Percentiles rank a stretch among this genome's conserved stretches.
Conservation (phyloP, 2,888 invertebrate genomes). For the Hyposoter dolosus region DNA sequence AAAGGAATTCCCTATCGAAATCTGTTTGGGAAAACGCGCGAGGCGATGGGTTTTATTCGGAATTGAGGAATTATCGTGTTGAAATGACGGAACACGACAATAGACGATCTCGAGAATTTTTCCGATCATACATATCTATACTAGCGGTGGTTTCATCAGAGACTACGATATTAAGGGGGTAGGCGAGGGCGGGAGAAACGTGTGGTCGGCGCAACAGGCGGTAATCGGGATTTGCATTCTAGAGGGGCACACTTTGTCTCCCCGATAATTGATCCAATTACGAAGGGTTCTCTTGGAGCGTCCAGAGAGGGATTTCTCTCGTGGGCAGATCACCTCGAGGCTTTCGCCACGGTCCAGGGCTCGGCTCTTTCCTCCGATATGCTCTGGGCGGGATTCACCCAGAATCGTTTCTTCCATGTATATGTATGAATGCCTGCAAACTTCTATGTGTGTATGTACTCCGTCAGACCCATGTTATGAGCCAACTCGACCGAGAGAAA, state of each 20-base stretch:
- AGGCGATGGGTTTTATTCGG: constrained; percentile 36
- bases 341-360: constrained; percentile 54
- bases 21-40: not conserved
- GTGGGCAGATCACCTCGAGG: constrained; percentile 65
- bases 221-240: constrained; percentile 72
- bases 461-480: constrained; percentile 64
- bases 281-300: constrained; percentile 66
- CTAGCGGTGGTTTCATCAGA: constrained; percentile 57
- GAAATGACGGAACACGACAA: constrained; percentile 54
- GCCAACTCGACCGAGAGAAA: constrained; percentile 68
- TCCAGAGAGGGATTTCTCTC: constrained; percentile 46
- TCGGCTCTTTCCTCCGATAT: constrained; percentile 47
- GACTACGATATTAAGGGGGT: constrained; percentile 58
- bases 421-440: not conserved
- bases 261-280: constrained; percentile 73
- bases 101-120: constrained; percentile 18
- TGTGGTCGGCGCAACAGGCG: constrained; percentile 71
- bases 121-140: constrained; percentile 22
- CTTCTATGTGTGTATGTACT: constrained; percentile 6
- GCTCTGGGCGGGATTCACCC: constrained; percentile 59
- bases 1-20: not conserved
- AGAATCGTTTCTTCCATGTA: constrained; percentile 45
- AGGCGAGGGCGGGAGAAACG: constrained; percentile 51
- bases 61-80: constrained; percentile 52
- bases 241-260: constrained; percentile 71